phyloP scores from a whole-genome alignment of 2,113 vertebrate species.

The Gnathonemus longibarbis region DNA sequence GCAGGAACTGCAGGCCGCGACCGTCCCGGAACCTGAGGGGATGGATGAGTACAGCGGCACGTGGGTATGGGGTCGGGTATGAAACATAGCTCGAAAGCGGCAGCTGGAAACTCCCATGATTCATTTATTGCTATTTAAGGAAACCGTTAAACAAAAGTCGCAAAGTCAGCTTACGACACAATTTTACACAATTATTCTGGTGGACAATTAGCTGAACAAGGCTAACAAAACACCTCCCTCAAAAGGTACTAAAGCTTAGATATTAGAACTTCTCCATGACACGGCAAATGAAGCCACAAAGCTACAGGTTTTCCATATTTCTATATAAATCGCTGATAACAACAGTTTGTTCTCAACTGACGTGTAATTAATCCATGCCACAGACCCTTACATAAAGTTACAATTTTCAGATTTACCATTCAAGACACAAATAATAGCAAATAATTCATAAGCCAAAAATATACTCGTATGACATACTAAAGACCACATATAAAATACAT shows the following conservation, averaged over 20 bases:
- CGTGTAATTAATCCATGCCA: background rate
- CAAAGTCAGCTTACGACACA: background rate
- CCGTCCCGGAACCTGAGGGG: slow-evolving; percentile 79
- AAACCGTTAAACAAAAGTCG: background rate
- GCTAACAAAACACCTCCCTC: background rate
- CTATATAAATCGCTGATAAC: background rate
- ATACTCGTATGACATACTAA: background rate
- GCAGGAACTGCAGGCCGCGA: slow-evolving; percentile 81
- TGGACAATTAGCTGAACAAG: background rate
- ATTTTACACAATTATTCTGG: background rate
- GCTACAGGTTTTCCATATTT: background rate
- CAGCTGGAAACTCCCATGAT: background rate
- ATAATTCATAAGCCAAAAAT: background rate
- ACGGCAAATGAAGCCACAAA: background rate
- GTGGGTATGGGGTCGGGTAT: background rate
- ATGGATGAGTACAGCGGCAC: background rate
- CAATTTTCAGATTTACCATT: background rate
- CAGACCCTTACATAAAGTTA: background rate
- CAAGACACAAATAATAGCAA: background rate
- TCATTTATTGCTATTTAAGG: background rate
- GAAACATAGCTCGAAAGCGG: background rate
- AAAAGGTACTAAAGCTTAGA: background rate
- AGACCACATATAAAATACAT: background rate
- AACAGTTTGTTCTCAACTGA: background rate
- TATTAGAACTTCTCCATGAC: background rate